A percentile compares a stretch with the other conserved stretches of the same genome.
Conservation (phyloP, 2,888 invertebrate species). For the Heteromyza rotundicornis region DNA sequence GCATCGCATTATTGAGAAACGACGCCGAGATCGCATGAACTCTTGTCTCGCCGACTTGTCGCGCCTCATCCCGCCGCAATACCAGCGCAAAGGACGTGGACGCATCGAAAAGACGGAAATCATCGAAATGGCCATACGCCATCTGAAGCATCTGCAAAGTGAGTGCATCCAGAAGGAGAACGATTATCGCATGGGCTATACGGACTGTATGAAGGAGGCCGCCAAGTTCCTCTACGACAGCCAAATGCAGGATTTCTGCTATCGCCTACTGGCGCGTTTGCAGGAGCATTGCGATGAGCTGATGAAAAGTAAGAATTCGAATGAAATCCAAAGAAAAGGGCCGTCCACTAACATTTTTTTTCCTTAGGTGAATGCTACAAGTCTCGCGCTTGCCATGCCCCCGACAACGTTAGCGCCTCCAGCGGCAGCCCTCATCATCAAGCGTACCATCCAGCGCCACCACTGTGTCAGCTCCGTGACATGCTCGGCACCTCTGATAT, state of each 20-base stretch:
- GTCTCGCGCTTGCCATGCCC: conserved; percentile 58
- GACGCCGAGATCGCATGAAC: conserved; percentile 95
- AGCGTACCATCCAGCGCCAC: conserved; percentile 56
- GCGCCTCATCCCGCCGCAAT: conserved; percentile 89
- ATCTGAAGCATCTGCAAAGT: conserved; percentile 88
- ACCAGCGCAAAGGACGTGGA: conserved; percentile 92
- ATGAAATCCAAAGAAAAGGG: neutral
- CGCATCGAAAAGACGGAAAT: conserved; percentile 97
- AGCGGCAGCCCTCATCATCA: conserved; percentile 63
- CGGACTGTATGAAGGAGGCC: conserved; percentile 89
- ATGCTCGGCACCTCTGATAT: conserved; percentile 60
- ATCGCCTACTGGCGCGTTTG: conserved; percentile 80
- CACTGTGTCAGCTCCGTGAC: conserved; percentile 63
- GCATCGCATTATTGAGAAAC: conserved; percentile 96
- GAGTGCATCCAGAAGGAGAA: conserved; percentile 62
- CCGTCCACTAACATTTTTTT: neutral
- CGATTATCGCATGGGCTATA: conserved; percentile 82
- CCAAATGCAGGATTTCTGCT: conserved; percentile 82
- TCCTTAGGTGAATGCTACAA: conserved; percentile 58
- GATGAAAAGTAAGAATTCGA: conserved; percentile 66
- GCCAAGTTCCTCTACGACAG: conserved; percentile 88
- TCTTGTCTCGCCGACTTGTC: conserved; percentile 94
- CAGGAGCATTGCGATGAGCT: conserved; percentile 80
- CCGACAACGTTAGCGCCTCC: conserved; percentile 68
- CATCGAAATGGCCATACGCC: conserved; percentile 96